phyloP scores from a whole-genome alignment of 2,888 invertebrate species.

The Latrodectus elegans region DNA sequence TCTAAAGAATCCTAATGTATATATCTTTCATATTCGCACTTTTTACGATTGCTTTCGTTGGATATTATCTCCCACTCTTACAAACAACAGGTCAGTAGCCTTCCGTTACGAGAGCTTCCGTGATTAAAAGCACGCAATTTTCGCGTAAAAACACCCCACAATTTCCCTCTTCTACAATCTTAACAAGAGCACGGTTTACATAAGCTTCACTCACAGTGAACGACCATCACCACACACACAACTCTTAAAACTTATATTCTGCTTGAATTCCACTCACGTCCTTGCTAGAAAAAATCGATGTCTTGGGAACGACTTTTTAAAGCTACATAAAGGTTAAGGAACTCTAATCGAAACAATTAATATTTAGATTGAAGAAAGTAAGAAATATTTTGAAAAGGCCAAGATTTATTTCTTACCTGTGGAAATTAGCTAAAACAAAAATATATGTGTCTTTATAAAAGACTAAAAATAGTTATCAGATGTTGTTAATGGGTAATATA shows the following conservation, averaged over 20 bases:
- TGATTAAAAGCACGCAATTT: constrained; percentile 53
- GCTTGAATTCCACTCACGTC: constrained; percentile 21
- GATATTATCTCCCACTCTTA: constrained; percentile 34
- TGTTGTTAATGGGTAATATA: too few species aligned
- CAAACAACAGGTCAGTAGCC: constrained; percentile 52
- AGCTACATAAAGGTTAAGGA: background rate
- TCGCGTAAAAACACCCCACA: constrained; percentile 30
- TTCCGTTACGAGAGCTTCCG: constrained; percentile 41
- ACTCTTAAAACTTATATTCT: constrained; percentile 13
- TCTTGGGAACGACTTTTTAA: background rate
- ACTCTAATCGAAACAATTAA: background rate
- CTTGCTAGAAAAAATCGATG: background rate
- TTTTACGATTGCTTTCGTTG: constrained; percentile 31
- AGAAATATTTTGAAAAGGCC: too few species aligned
- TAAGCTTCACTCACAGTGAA: constrained; percentile 16
- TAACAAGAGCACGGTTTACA: background rate
- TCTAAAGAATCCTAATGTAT: background rate
- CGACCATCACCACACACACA: constrained; percentile 10
- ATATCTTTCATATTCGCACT: constrained; percentile 12
- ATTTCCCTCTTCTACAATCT: background rate
- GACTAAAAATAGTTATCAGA: too few species aligned
- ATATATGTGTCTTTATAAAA: too few species aligned
- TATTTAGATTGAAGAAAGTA: too few species aligned
- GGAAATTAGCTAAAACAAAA: too few species aligned
- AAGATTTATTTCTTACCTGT: too few species aligned